Evolutionary conservation across 2,113 vertebrate genomes (phyloP).

Genomic region (Sceloporus undulatus): DNA sequence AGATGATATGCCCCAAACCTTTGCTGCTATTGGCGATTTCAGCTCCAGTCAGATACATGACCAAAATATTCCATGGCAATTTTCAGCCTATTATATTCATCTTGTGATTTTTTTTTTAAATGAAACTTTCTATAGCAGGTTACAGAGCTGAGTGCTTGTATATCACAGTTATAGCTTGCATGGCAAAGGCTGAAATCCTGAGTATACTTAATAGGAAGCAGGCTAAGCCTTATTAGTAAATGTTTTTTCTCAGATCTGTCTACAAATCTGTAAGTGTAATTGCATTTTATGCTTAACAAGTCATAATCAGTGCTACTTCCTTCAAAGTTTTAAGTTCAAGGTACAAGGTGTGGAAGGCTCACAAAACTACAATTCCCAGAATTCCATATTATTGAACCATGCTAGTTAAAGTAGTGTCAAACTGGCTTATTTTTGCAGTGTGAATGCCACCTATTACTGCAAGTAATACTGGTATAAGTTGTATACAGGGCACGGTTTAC

Average conservation of each 20-base stretch:
- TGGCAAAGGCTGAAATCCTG: not conserved
- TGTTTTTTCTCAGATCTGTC: not conserved
- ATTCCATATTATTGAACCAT: too few species aligned
- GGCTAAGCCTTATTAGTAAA: not conserved
- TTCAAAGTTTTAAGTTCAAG: not conserved
- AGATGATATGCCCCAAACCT: slow-evolving; percentile 57
- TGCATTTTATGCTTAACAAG: not conserved
- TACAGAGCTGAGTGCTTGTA: not conserved
- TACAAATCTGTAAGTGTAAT: not conserved
- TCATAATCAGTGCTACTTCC: not conserved
- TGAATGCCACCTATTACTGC: not conserved
- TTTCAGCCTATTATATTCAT: slow-evolving; percentile 73
- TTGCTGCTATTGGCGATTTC: slow-evolving; percentile 72
- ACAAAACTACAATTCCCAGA: too few species aligned
- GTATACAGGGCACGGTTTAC: not conserved
- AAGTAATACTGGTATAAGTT: not conserved
- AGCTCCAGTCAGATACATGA: slow-evolving; percentile 71
- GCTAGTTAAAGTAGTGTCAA: too few species aligned
- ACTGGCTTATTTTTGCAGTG: too few species aligned
- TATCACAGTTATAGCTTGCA: not conserved
- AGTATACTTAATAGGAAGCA: not conserved
- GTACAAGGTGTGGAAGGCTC: not conserved
- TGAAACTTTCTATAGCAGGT: not conserved
- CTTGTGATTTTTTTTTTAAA: slow-evolving; percentile 36
- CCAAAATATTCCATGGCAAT: slow-evolving; percentile 75